Conservation (phyloP, 1,140 invertebrate species). For the Lepidotrigona ventralis region DNA sequence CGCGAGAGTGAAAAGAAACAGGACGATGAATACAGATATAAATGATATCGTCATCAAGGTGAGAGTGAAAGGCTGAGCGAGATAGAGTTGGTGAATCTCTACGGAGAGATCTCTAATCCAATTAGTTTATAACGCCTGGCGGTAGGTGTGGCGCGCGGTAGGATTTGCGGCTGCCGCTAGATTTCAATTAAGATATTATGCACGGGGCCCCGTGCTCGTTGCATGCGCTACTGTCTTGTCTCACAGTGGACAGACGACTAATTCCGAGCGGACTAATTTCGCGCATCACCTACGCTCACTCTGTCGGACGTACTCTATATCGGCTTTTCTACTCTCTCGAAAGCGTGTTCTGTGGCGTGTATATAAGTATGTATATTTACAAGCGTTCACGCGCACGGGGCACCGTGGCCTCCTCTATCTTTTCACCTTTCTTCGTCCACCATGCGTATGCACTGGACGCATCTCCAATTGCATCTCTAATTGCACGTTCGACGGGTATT, state of each 20-base stretch:
- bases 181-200: conserved; percentile 75
- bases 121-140: conserved; percentile 67
- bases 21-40: conserved; percentile 25
- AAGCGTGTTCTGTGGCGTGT: conserved; percentile 38
- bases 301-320: conserved; percentile 7
- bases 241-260: conserved; percentile 29
- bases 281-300: not conserved
- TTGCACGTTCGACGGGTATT: conserved; percentile 7
- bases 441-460: not conserved
- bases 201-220: conserved; percentile 56
- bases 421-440: conserved; percentile 1
- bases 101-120: conserved; percentile 68
- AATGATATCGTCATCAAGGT: not conserved
- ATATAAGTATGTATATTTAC: conserved; percentile 1
- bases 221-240: conserved; percentile 58
- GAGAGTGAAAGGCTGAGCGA: conserved; percentile 36
- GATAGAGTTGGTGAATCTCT: conserved; percentile 59
- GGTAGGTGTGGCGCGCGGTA: conserved; percentile 56
- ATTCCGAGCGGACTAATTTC: conserved; percentile 47
- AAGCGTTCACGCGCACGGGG: conserved; percentile 42
- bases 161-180: conserved; percentile 63
- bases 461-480: not conserved
- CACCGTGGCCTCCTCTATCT: conserved; percentile 44
- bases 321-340: conserved; percentile 18
- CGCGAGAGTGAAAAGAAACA: not conserved